These are phyloP conservation scores for Dipodomys spectabilis DNA, from an alignment of 2,113 vertebrate genomes.

Conservation along the genomic window DNA sequence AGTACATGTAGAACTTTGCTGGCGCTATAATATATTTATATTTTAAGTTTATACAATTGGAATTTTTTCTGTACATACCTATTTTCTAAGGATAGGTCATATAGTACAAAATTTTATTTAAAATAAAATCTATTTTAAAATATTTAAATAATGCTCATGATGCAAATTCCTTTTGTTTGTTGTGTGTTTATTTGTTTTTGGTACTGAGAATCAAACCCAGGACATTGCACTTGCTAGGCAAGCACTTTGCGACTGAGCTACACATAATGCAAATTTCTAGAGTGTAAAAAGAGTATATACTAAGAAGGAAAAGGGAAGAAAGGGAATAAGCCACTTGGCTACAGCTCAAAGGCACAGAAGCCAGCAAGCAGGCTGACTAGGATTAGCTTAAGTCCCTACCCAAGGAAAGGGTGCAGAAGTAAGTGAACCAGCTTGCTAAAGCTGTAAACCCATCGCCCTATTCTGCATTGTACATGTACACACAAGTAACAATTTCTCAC, in stretches of 20 bases:
- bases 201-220: too few relatives aligned
- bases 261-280: conserved; percentile 25
- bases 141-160: conserved; percentile 4
- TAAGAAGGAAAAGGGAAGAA: not conserved
- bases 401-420: too few relatives aligned
- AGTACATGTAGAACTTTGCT: not conserved
- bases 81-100: conserved; percentile 7
- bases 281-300: not conserved
- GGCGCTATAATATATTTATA: conserved; percentile 1
- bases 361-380: too few relatives aligned
- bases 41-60: conserved; percentile 3
- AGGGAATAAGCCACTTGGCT: not conserved
- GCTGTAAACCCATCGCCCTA: too few relatives aligned
- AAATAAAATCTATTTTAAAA: conserved; percentile 45
- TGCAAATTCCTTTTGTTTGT: too few relatives aligned
- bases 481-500: too few relatives aligned
- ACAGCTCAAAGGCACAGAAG: not conserved
- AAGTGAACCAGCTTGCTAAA: too few relatives aligned
- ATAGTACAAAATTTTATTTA: not conserved
- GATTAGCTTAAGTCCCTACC: too few relatives aligned
- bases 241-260: too few relatives aligned
- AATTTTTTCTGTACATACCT: conserved; percentile 8
- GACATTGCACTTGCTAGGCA: too few relatives aligned
- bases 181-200: too few relatives aligned
- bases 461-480: too few relatives aligned